phyloP scores from a whole-genome alignment of 2,888 invertebrate genomes.

The Drosophila maculinotata region DNA sequence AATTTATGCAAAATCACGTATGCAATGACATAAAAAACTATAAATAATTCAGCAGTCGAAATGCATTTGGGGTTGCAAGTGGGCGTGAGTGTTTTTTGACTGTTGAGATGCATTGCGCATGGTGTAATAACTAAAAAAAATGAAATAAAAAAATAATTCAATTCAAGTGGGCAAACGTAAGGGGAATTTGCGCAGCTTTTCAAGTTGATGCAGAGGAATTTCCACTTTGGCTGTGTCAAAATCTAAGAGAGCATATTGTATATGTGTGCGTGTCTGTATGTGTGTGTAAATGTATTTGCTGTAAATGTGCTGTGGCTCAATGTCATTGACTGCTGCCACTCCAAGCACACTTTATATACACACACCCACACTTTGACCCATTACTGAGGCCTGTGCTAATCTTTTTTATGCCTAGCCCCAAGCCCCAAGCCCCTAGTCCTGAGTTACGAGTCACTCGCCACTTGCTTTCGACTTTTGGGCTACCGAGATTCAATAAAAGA shows the following conservation, averaged over 20 bases:
- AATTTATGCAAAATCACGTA: constrained; percentile 72
- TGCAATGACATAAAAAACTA: constrained; percentile 62
- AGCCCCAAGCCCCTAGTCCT: constrained; percentile 22
- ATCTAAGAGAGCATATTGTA: neutral
- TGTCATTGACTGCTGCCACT: constrained; percentile 62
- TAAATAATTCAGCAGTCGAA: constrained; percentile 67
- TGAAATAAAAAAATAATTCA: constrained; percentile 30
- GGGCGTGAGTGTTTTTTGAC: constrained; percentile 7
- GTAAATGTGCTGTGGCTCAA: constrained; percentile 34
- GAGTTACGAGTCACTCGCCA: constrained; percentile 17
- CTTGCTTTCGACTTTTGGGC: constrained; percentile 38
- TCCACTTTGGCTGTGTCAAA: constrained; percentile 6
- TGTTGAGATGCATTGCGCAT: constrained; percentile 28
- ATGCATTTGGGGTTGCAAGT: constrained; percentile 48
- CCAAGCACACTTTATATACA: constrained; percentile 11
- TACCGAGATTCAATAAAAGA: constrained; percentile 74
- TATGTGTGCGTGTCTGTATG: neutral
- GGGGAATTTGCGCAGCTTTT: constrained; percentile 5
- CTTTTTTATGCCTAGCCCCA: constrained; percentile 55
- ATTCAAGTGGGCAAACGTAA: constrained; percentile 14
- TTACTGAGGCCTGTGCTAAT: constrained; percentile 61
- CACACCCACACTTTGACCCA: constrained; percentile 60
- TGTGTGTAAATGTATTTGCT: constrained; percentile 24
- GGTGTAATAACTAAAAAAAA: constrained; percentile 15
- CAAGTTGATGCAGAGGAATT: constrained; percentile 15